phyloP scores from a whole-genome alignment of 2,888 invertebrate species.

The Piscicola geometra region DNA sequence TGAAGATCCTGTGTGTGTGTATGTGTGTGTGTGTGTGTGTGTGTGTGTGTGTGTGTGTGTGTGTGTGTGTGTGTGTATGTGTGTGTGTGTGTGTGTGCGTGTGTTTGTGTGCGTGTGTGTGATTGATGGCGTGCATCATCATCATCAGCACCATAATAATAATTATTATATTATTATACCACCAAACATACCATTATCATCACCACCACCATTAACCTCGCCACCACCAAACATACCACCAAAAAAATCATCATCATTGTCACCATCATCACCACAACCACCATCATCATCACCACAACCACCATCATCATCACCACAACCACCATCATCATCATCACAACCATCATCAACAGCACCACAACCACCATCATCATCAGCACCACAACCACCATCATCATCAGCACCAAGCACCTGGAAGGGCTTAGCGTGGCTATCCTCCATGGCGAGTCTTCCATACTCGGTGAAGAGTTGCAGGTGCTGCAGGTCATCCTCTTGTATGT shows the following conservation, averaged over 20 bases:
- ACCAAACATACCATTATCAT: too few species aligned
- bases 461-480: conserved; percentile 96
- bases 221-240: too few species aligned
- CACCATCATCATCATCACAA: not conserved
- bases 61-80: conserved; percentile 13
- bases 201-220: too few species aligned
- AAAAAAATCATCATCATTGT: too few species aligned
- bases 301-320: not conserved
- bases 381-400: too few species aligned
- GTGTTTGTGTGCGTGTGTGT: conserved; percentile 15
- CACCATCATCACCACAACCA: not conserved
- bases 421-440: conserved; percentile 79
- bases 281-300: not conserved
- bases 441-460: conserved; percentile 91
- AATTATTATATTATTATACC: not conserved
- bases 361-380: not conserved
- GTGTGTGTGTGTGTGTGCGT: conserved; percentile 20
- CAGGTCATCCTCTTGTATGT: conserved; percentile 94
- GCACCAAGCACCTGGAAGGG: conserved; percentile 63
- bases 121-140: not conserved
- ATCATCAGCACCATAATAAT: not conserved
- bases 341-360: not conserved
- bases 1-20: conserved; percentile 46
- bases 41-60: conserved; percentile 18
- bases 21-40: not conserved